A percentile compares a stretch with the other conserved stretches of the same genome.
Evolutionary conservation across 2,113 vertebrate genomes (phyloP).

Genomic region (Clinocottus analis): DNA sequence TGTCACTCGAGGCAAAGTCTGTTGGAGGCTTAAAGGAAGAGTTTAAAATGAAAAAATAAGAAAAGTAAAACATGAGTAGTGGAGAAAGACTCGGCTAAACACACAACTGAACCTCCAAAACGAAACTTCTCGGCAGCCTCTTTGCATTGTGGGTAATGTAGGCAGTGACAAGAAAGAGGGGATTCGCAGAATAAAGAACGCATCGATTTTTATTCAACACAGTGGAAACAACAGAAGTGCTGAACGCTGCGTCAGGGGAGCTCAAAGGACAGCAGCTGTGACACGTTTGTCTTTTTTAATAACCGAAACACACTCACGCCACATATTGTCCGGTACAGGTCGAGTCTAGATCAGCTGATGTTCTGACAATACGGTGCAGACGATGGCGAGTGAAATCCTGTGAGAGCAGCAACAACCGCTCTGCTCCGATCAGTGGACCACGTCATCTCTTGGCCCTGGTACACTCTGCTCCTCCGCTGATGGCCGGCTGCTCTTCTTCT

Average conservation of each 20-base stretch:
- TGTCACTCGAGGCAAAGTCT: background rate
- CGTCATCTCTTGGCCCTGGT: background rate
- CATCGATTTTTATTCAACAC: background rate
- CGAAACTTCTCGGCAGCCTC: background rate
- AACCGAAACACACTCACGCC: conserved; percentile 12
- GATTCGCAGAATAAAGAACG: background rate
- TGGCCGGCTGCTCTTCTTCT: background rate
- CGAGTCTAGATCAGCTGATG: background rate
- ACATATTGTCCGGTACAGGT: background rate
- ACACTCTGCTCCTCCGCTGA: background rate
- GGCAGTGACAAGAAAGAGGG: background rate
- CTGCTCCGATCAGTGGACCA: too few species aligned
- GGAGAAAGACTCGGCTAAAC: background rate
- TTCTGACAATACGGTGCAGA: conserved; percentile 27
- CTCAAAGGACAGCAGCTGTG: background rate
- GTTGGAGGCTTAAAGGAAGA: background rate
- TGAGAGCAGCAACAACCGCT: too few species aligned
- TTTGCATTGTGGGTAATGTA: conserved; percentile 5
- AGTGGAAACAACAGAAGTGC: background rate
- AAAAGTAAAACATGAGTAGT: background rate
- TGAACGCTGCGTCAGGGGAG: background rate
- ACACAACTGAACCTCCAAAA: background rate
- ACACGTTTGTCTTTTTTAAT: conserved; percentile 6
- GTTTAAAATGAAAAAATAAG: background rate
- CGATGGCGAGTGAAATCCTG: conserved; percentile 15